Base-by-base conservation (phyloP, 2,797 vertebrate genomes). In the Cottoperca gobio region DNA sequence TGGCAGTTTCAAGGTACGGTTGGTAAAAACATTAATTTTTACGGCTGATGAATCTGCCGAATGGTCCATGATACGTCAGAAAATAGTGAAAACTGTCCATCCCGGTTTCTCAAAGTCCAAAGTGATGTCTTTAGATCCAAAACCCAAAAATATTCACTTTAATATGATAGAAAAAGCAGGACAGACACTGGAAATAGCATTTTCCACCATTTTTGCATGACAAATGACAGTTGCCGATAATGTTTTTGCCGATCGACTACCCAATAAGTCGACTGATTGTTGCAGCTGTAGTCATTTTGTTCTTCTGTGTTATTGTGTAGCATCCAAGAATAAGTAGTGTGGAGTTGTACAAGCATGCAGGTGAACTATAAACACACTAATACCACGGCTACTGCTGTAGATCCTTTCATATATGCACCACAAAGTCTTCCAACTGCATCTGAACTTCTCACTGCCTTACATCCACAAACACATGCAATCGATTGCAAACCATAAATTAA, bases 311-410 rank as follows among this genome's bases (percentile, higher is more conserved):
- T 28, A 24, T 24, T 23, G 12, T 16, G 13, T 35, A 40, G 46
- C 37, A 42, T 76, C 78, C 17, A 66, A 65, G 70, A 62, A 1
- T 37, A 69, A 69, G 12, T 28, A 35, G 40, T 53, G 31, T 46
- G 50, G 33, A 60, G 50, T 39, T 64, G 28, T 48, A 75, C 73
- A 70, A 67, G 37, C 24, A 45, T 59, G 49, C 67, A 78, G 68
- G 71, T 78, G 76, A 0, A 46, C 53, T 21, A 6, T 59, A 70
- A 70, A 50, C 3, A 62, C 24, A 0, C 21, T 39, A 62, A 69
- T 50, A 13, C 4, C 14, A 61, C 0, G 11, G 42, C 23, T n/a
- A 8, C 45, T 28, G 50, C 63, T 23, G 6, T 10, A 66, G 0
- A 55, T 45, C 31, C 8, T 48, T 55, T 43, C 42, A 16, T 16